A percentile compares a stretch with the other conserved stretches of the same genome.
Evolutionary conservation across 1,140 invertebrate genomes (phyloP).

Genomic region (Rhyacophila brunnea): DNA sequence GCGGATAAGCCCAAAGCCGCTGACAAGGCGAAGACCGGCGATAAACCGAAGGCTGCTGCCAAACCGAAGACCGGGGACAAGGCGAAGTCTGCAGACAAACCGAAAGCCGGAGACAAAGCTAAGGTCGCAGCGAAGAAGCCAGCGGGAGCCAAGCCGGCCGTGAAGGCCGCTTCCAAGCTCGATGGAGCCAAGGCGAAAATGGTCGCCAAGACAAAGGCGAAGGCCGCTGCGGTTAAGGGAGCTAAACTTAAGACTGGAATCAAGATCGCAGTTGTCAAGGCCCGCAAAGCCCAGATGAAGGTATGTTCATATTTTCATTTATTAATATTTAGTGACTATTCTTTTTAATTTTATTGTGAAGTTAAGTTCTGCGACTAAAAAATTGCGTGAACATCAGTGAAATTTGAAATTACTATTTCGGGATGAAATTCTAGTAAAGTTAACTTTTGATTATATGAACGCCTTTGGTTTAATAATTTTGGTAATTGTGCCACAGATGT

Average conservation of each 20-base stretch:
- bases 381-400: too few relatives aligned
- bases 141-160: slow-evolving; percentile 33
- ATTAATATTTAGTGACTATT: too few relatives aligned
- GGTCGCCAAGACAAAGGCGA: slow-evolving; percentile 50
- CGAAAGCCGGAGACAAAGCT: slow-evolving; percentile 46
- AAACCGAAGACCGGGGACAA: slow-evolving; percentile 56
- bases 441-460: too few relatives aligned
- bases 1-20: slow-evolving; percentile 52
- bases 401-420: too few relatives aligned
- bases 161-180: slow-evolving; percentile 41
- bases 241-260: slow-evolving; percentile 29
- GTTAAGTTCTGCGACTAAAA: too few relatives aligned
- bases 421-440: too few relatives aligned
- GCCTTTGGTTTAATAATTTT: too few relatives aligned
- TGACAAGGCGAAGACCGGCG: slow-evolving; percentile 58
- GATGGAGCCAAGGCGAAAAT: slow-evolving; percentile 52
- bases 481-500: too few relatives aligned
- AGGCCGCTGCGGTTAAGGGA: slow-evolving; percentile 35
- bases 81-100: slow-evolving; percentile 58
- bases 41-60: slow-evolving; percentile 44
- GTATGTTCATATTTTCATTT: too few relatives aligned
- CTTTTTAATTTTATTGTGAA: too few relatives aligned
- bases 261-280: slow-evolving; percentile 46
- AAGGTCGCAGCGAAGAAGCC: slow-evolving; percentile 40
- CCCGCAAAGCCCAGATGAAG: slow-evolving; percentile 77